Evolutionary conservation across 2,888 invertebrate genomes (phyloP).

Genomic region (Apeira syringaria): DNA sequence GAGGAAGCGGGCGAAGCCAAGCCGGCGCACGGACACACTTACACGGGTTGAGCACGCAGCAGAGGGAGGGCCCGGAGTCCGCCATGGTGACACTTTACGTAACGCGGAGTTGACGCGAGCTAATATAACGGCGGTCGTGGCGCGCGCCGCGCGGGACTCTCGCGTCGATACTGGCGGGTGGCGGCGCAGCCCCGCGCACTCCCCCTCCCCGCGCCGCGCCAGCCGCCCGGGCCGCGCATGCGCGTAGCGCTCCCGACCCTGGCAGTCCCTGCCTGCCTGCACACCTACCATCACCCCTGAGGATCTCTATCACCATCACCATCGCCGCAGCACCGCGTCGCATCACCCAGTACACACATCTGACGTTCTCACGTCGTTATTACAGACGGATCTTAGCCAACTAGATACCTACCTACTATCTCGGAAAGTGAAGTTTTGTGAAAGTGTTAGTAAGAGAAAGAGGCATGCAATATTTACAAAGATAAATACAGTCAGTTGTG

Average conservation of each 20-base stretch:
- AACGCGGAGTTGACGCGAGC: slow-evolving; percentile 53
- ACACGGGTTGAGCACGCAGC: slow-evolving; percentile 77
- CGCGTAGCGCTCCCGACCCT: slow-evolving; percentile 28
- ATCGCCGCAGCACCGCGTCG: slow-evolving; percentile 4
- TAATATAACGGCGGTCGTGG: slow-evolving; percentile 62
- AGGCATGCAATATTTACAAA: slow-evolving; percentile 12
- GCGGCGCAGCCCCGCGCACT: slow-evolving; percentile 61
- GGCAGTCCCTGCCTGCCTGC: slow-evolving; percentile 32
- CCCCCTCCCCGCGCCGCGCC: slow-evolving; percentile 35
- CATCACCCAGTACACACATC: too few relatives aligned
- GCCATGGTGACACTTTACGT: slow-evolving; percentile 79
- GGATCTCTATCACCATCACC: slow-evolving; percentile 17
- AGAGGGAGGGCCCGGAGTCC: slow-evolving; percentile 74
- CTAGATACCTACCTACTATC: slow-evolving; percentile 10
- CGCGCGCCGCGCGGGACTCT: slow-evolving; percentile 82
- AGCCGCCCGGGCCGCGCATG: slow-evolving; percentile 32
- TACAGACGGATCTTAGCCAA: too few relatives aligned
- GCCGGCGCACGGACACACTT: slow-evolving; percentile 57
- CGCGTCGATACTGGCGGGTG: slow-evolving; percentile 81
- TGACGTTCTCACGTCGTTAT: too few relatives aligned
- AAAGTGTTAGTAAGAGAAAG: slow-evolving; percentile 9
- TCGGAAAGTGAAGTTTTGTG: background rate
- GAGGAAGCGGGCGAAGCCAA: slow-evolving; percentile 61
- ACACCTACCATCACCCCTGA: slow-evolving; percentile 29
- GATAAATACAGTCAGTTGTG: too few relatives aligned